Evolutionary conservation across 2,113 vertebrate genomes (phyloP), one percentile per base, ranked within the genome.

Genomic region (Rhipidura dahli): DNA sequence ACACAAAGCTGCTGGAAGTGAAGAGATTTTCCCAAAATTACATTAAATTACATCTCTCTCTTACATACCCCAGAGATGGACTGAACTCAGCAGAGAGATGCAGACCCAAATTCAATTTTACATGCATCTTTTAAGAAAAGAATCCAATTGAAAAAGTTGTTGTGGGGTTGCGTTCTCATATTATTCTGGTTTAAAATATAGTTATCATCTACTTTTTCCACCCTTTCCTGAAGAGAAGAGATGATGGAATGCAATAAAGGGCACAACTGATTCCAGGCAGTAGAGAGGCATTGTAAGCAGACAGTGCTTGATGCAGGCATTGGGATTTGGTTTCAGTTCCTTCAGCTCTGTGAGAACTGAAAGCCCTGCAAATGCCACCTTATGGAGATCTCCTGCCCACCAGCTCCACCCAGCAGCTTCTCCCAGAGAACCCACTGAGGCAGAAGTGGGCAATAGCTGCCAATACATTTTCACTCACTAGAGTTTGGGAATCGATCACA

Each of bases 1-100:
- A 40, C 66, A 83, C 40, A 89, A 87, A 94, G 83, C 78, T 66
- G 45, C 50, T 87, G 13, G 27, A 76, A 88, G 69, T 63, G 54
- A 81, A 72, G 35, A 91, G 33, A 80, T 90, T 96, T 90, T 66
- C 60, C 59, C 27, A 7, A 93, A 83, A 77, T 96, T 53, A 88
- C 50, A 54, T 61, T 63, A 90, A 87, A 93, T 91, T 76, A 49
- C 61, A 72, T 78, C 72, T 75, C 15, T 63, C n/a, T 42, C 49
- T 19, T 76, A 80, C 11, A 83, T 35, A 39, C 24, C 66, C 70
- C 50, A 93, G 54, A 80, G 30, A 53, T n/a, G 22, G 45, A 37
- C 61, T 66, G 80, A 64, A 75, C 24, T 83, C 64, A 80, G 40
- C 20, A 83, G 59, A 89, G 50, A 93, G 39, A 90, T 54, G n/a